Evolutionary conservation across 2,888 invertebrate genomes (phyloP).

Genomic region (Willowsia nigromaculata): DNA sequence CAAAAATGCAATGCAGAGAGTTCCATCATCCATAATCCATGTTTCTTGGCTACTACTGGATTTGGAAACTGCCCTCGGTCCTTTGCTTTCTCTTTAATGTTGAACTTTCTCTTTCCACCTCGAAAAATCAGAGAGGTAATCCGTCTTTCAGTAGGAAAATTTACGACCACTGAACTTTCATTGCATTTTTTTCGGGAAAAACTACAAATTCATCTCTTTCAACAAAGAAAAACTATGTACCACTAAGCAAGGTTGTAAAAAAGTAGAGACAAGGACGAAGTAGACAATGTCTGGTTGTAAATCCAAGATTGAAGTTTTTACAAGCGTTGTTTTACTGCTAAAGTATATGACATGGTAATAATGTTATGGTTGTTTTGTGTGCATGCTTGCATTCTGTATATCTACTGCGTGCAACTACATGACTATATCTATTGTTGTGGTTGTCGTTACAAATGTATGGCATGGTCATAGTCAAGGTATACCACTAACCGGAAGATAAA

Average conservation of each 20-base stretch:
- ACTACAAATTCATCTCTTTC: conserved; percentile 20
- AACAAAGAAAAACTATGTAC: not conserved
- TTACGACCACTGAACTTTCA: conserved; percentile 54
- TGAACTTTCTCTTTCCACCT: not conserved
- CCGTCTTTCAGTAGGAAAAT: conserved; percentile 36
- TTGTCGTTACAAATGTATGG: not conserved
- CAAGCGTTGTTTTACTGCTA: conserved; percentile 26
- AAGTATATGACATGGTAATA: not conserved
- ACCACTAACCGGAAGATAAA: too few relatives aligned
- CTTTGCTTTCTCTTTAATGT: not conserved
- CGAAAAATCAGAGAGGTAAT: conserved; percentile 36
- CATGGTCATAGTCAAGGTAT: too few relatives aligned
- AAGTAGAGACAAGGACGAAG: conserved; percentile 43
- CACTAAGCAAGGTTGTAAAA: conserved; percentile 23
- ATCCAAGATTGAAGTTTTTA: conserved; percentile 68
- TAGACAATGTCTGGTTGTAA: conserved; percentile 45
- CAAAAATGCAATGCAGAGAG: not conserved
- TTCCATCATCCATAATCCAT: not conserved
- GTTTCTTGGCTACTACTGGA: not conserved
- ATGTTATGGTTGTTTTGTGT: not conserved
- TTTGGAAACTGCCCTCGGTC: not conserved
- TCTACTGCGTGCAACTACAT: not conserved
- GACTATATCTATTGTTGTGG: not conserved
- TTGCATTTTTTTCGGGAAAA: conserved; percentile 3
- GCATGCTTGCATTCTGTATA: not conserved